Evolutionary conservation across 2,888 invertebrate genomes (phyloP).

Genomic region (Phengaris arion): DNA sequence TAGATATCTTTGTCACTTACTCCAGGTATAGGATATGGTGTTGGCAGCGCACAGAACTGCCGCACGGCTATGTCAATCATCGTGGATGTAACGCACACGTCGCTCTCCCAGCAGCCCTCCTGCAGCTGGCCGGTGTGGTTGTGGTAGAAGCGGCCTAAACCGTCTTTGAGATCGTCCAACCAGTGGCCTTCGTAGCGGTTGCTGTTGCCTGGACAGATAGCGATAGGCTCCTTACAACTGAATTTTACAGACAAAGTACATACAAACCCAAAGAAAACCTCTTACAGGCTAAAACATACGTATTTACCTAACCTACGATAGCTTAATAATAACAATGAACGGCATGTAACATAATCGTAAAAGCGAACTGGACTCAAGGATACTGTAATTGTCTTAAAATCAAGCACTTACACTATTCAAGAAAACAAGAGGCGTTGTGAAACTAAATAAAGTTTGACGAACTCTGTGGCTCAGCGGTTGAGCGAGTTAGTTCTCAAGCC

Average conservation of each 20-base stretch:
- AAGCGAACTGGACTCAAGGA: no score
- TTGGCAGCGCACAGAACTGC: constrained; percentile 76
- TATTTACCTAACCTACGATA: no score
- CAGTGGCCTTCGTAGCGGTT: constrained; percentile 84
- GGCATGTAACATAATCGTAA: no score
- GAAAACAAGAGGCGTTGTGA: no score
- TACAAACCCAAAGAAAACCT: no score
- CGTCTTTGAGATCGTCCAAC: constrained; percentile 76
- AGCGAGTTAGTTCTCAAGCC: no score
- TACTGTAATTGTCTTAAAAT: no score
- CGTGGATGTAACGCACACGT: constrained; percentile 75
- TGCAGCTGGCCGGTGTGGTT: constrained; percentile 82
- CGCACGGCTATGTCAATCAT: constrained; percentile 80
- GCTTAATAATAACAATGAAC: no score
- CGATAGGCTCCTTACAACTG: background rate
- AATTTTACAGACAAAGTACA: background rate
- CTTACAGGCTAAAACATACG: no score
- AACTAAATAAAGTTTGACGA: no score
- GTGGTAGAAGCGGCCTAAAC: constrained; percentile 82
- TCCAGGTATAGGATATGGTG: constrained; percentile 75
- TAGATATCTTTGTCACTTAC: constrained; percentile 46
- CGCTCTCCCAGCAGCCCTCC: constrained; percentile 81
- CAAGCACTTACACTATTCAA: no score
- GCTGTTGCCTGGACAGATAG: constrained; percentile 65
- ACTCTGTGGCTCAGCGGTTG: no score